A percentile compares a stretch with the other conserved stretches of the same genome.
Evolutionary conservation across 2,797 vertebrate species (phyloP).

Genomic region (Schizopygopsis malacanthus): DNA sequence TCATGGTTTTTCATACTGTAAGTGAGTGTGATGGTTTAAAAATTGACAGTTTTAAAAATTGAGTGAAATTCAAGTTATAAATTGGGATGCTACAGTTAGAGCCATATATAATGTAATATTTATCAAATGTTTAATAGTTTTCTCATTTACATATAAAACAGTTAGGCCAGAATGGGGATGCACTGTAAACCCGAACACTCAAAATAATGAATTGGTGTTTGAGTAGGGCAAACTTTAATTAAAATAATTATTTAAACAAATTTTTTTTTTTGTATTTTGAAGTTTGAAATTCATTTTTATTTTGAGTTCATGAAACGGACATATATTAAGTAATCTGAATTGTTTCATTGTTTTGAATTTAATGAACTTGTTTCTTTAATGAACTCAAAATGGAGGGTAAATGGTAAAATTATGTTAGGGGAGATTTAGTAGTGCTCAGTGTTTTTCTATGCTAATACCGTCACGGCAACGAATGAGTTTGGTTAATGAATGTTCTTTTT

Average conservation of each 20-base stretch:
- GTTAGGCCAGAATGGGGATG: neutral
- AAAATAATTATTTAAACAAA: neutral
- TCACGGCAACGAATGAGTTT: neutral
- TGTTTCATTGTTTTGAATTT: neutral
- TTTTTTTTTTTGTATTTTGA: neutral
- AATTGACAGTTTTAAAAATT: neutral
- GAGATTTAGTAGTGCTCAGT: neutral
- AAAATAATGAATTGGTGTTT: neutral
- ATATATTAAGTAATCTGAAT: neutral
- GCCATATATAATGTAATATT: neutral
- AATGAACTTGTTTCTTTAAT: neutral
- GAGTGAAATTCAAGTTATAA: neutral
- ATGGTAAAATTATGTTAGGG: neutral
- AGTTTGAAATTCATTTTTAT: neutral
- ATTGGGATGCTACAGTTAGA: neutral
- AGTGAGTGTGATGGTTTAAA: neutral
- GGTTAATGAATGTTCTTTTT: neutral
- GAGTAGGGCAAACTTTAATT: neutral
- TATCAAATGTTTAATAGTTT: neutral
- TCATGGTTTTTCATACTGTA: neutral
- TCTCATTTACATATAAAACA: neutral
- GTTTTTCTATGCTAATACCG: neutral
- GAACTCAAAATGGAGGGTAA: neutral
- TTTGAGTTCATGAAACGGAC: neutral
- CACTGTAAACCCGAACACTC: neutral